A percentile compares a stretch with the other conserved stretches of the same genome.
phyloP scores from a whole-genome alignment of 2,888 invertebrate species.

The Clusia tigrina region DNA sequence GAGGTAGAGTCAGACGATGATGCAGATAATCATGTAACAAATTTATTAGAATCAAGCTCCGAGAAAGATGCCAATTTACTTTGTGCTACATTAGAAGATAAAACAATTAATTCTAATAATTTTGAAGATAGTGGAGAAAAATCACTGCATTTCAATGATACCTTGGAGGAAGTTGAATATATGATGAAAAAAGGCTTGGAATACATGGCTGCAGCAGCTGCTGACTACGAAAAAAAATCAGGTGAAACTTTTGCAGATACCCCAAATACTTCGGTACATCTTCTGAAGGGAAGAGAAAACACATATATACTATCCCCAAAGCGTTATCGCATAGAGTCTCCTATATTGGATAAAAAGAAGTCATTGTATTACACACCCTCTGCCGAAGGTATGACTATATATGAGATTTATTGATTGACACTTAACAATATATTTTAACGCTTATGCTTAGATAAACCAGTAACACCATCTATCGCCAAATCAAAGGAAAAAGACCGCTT shows the following conservation, averaged over 20 bases:
- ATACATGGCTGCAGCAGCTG: conserved; percentile 47
- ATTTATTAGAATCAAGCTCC: no score
- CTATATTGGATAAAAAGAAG: no score
- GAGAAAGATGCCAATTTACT: no score
- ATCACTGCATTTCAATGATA: conserved; percentile 62
- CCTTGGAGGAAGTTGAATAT: conserved; percentile 65
- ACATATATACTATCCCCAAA: conserved; percentile 43
- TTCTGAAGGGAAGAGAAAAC: conserved; percentile 28
- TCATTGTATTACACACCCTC: no score
- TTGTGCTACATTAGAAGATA: no score
- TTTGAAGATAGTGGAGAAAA: conserved; percentile 27
- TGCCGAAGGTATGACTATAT: not conserved
- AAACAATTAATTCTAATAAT: not conserved
- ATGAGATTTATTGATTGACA: no score
- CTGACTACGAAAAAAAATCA: conserved; percentile 15
- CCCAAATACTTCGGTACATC: not conserved
- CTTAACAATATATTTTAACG: no score
- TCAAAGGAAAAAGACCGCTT: conserved; percentile 29
- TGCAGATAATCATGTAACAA: no score
- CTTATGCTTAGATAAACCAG: no score
- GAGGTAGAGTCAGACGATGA: no score
- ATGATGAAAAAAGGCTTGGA: conserved; percentile 61
- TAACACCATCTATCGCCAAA: conserved; percentile 31
- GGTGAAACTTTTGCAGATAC: not conserved
- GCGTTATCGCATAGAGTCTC: no score